Base-by-base conservation (phyloP, 2,888 invertebrate species). In the Urechis unicinctus region DNA sequence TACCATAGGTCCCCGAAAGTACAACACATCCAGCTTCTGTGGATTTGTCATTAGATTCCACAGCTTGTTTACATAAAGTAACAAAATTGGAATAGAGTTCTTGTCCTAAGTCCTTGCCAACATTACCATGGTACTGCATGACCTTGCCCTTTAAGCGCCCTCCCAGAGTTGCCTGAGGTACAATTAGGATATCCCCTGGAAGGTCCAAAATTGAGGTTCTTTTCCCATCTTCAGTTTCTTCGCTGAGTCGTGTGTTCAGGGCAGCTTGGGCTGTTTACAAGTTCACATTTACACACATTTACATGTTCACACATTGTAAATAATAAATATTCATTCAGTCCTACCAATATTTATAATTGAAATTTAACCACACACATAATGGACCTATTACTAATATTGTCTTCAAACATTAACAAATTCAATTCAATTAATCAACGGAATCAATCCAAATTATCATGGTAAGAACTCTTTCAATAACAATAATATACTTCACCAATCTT, bases 121-220 rank as follows among this genome's bases (percentile, higher is more conserved):
- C 72, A 57, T 78, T 76, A 49, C 62, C 68, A 62, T 80, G 80
- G 61, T 80, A 80, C 67, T 80, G 80, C 65, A 79, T 70, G 3
- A 62, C 55, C 9, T 55, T 75, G 77, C 4, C 79, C 78, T 66
- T 79, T 80, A 5, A 77, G 53, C 68, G 71, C 2, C 80, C 80
- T 9, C 80, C 79, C 2, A 80, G 67, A 1, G 78, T 78, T 0
- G 80, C 79, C 60, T 80, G 80, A 2, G 80, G 80, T 54, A 80
- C 70, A 26, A 80, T 72, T 1, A 80, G 68, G 13, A 80, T 61
- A 58, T 78, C 78, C n/a, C 77, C 78, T 2, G 77, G 74, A 2
- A 77, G 62, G 25, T 78, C 75, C 36, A 70, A 53, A 17, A 78
- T 61, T 1, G 75, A 73, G 0, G 72, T 69, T 9, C 66, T 57